A percentile compares a stretch with the other conserved stretches of the same genome.
Evolutionary conservation across 2,888 invertebrate genomes (phyloP).

Genomic region (Athrips mouffetella): DNA sequence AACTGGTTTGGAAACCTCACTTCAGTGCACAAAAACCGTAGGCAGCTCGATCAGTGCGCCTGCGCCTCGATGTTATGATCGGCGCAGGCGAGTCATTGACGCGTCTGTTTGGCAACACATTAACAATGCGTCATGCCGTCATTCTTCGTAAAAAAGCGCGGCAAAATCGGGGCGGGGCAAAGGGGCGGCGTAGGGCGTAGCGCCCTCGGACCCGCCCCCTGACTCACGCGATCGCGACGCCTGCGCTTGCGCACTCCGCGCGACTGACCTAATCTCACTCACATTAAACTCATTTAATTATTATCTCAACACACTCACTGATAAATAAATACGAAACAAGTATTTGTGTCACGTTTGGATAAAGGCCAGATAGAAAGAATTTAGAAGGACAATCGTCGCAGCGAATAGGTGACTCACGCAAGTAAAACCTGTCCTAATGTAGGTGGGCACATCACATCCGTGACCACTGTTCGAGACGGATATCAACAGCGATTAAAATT

Average conservation of each 20-base stretch:
- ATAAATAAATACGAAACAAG: not conserved
- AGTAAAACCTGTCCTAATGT: constrained; percentile 17
- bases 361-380: constrained; percentile 4
- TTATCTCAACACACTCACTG: constrained; percentile 5
- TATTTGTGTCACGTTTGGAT: not conserved
- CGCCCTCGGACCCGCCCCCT: constrained; percentile 73
- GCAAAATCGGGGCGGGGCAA: constrained; percentile 62
- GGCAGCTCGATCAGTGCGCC: not conserved
- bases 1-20: constrained; percentile 14
- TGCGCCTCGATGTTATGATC: not conserved
- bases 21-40: constrained; percentile 8
- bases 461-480: constrained; percentile 7
- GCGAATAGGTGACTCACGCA: constrained; percentile 9
- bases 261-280: constrained; percentile 20
- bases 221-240: constrained; percentile 57
- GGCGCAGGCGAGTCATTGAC: constrained; percentile 33
- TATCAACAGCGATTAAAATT: not conserved
- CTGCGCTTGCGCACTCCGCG: constrained; percentile 35
- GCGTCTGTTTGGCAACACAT: constrained; percentile 68
- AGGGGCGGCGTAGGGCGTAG: constrained; percentile 59
- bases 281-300: constrained; percentile 12
- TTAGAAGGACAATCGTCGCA: not conserved
- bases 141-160: constrained; percentile 61
- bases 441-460: constrained; percentile 18
- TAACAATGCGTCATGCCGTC: constrained; percentile 45